phyloP scores from a whole-genome alignment of 2,797 vertebrate species.

The Acrossocheilus wenchowensis region DNA sequence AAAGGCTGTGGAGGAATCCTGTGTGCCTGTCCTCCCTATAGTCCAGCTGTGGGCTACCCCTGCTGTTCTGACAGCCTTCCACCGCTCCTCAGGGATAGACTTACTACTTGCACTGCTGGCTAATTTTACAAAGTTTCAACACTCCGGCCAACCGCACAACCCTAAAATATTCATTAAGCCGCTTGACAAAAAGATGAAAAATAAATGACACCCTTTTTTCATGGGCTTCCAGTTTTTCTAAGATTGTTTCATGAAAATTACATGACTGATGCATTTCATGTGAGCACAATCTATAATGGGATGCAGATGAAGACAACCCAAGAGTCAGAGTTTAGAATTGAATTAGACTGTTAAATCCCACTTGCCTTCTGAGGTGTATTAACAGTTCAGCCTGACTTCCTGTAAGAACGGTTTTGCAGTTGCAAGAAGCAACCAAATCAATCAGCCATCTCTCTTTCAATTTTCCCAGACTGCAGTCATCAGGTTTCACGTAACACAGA shows the following conservation, averaged over 20 bases:
- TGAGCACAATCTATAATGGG: slow-evolving; percentile 74
- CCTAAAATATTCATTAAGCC: slow-evolving; percentile 82
- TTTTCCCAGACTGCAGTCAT: slow-evolving; percentile 33
- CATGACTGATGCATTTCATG: slow-evolving; percentile 79
- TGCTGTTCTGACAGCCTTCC: slow-evolving; percentile 65
- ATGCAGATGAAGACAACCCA: slow-evolving; percentile 45
- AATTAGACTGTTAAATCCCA: slow-evolving; percentile 46
- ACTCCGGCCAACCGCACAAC: slow-evolving; percentile 73
- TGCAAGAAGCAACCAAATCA: slow-evolving; percentile 36
- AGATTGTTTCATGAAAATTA: slow-evolving; percentile 83
- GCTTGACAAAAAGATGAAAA: slow-evolving; percentile 86
- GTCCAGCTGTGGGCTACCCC: slow-evolving; percentile 72
- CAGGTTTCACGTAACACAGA: slow-evolving; percentile 15
- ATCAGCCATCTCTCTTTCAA: slow-evolving; percentile 28
- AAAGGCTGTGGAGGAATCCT: slow-evolving; percentile 74
- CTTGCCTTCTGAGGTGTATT: slow-evolving; percentile 33
- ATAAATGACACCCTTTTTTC: slow-evolving; percentile 82
- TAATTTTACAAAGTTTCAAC: slow-evolving; percentile 81
- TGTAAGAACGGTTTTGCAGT: slow-evolving; percentile 22
- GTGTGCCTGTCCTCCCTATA: slow-evolving; percentile 68
- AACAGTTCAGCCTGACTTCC: slow-evolving; percentile 36
- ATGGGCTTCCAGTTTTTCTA: slow-evolving; percentile 83
- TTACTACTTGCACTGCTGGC: slow-evolving; percentile 77
- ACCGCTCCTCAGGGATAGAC: slow-evolving; percentile 61
- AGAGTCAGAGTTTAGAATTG: slow-evolving; percentile 50